Evolutionary conservation across 2,888 invertebrate genomes (phyloP).

Genomic region (Dryadula phaetusa): DNA sequence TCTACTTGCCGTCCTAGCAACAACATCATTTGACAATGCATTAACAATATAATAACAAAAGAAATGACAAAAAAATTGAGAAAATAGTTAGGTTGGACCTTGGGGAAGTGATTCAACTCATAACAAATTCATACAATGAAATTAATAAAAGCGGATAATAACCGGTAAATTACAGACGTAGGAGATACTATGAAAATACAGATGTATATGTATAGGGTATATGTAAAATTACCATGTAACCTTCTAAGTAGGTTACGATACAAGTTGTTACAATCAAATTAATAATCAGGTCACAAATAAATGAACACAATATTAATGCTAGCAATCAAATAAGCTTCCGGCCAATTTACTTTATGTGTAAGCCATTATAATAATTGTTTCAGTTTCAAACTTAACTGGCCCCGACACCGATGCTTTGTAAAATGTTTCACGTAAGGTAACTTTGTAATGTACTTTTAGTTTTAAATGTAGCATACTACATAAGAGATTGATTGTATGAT

Average conservation of each 20-base stretch:
- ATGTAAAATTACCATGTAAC: slow-evolving; percentile 30
- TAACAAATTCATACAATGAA: not conserved
- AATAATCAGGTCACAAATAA: slow-evolving; percentile 50
- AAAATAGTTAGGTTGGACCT: too few species aligned
- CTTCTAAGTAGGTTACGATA: slow-evolving; percentile 30
- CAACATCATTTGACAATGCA: too few species aligned
- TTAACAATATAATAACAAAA: too few species aligned
- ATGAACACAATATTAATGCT: slow-evolving; percentile 59
- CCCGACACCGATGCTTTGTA: slow-evolving; percentile 57
- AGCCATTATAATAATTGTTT: slow-evolving; percentile 77
- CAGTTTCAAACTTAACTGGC: slow-evolving; percentile 64
- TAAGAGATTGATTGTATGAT: not conserved
- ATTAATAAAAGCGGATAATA: not conserved
- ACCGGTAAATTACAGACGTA: not conserved
- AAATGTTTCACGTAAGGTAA: slow-evolving; percentile 46
- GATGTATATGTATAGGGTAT: not conserved
- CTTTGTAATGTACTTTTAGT: slow-evolving; percentile 30
- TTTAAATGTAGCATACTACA: not conserved
- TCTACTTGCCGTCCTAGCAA: too few species aligned
- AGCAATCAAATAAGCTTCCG: slow-evolving; percentile 71
- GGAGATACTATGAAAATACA: not conserved
- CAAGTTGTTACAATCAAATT: slow-evolving; percentile 41
- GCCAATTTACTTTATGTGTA: slow-evolving; percentile 74
- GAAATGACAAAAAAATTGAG: too few species aligned
- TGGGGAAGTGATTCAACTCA: too few species aligned